Conservation (phyloP, 2,888 invertebrate species). For the Leucania comma region DNA sequence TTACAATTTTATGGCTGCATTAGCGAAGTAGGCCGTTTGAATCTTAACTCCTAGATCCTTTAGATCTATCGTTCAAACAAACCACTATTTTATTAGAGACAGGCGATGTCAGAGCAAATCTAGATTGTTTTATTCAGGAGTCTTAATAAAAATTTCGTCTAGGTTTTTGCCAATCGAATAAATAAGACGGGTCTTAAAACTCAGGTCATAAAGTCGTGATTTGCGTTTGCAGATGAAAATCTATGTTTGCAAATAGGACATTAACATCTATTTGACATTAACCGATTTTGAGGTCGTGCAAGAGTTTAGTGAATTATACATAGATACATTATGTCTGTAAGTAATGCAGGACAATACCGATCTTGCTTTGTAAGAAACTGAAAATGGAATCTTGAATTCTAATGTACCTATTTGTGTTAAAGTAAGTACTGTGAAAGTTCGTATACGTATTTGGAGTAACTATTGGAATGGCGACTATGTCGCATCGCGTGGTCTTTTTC, state of each 20-base stretch:
- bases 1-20: slow-evolving; percentile 33
- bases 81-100: slow-evolving; percentile 12
- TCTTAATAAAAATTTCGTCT: not conserved
- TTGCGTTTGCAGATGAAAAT: slow-evolving; percentile 11
- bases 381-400: slow-evolving; percentile 1
- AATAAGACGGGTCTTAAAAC: slow-evolving; percentile 10
- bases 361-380: slow-evolving; percentile 14
- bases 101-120: slow-evolving; percentile 12
- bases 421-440: not conserved
- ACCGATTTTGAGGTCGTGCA: slow-evolving; percentile 50
- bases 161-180: not conserved
- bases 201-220: not conserved
- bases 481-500: not conserved
- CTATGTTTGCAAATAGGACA: slow-evolving; percentile 51
- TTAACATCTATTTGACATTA: slow-evolving; percentile 62
- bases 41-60: slow-evolving; percentile 32
- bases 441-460: not conserved
- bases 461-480: not conserved
- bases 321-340: slow-evolving; percentile 1
- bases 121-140: slow-evolving; percentile 49
- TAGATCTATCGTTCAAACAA: slow-evolving; percentile 10
- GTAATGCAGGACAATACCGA: slow-evolving; percentile 17
- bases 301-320: slow-evolving; percentile 12
- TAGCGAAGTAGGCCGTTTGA: slow-evolving; percentile 20
- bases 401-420: not conserved